Evolutionary conservation across 2,888 invertebrate species (phyloP).

Genomic region (Leucophenga maculata): DNA sequence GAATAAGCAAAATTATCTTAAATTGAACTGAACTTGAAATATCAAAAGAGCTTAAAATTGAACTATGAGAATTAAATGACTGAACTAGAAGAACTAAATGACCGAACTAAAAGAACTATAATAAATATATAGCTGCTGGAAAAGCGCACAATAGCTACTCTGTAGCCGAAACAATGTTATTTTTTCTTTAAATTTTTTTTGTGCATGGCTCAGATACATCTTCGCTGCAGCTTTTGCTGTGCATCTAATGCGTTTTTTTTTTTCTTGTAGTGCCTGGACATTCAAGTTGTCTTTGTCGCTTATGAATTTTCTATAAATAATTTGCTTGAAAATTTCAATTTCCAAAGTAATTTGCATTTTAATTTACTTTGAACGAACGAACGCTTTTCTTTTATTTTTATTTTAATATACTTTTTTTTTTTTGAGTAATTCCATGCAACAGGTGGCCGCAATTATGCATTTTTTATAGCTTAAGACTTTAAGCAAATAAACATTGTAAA

Average conservation of each 20-base stretch:
- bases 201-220: constrained; percentile 43
- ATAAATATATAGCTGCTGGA: no score
- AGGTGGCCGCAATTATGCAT: constrained; percentile 36
- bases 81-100: no score
- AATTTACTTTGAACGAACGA: constrained; percentile 33
- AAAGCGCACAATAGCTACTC: not conserved
- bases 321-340: constrained; percentile 64
- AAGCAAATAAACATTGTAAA: no score
- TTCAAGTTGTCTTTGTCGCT: no score
- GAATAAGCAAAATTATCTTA: no score
- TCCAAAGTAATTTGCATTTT: constrained; percentile 55
- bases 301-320: no score
- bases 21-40: no score
- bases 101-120: no score
- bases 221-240: not conserved
- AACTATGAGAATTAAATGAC: no score
- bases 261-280: no score
- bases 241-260: constrained; percentile 53
- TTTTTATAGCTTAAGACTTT: not conserved
- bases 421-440: constrained; percentile 12
- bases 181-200: constrained; percentile 46
- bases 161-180: not conserved
- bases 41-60: no score
- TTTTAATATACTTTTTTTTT: no score
- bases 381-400: constrained; percentile 30